Percentiles rank a stretch among this genome's conserved stretches.
These are phyloP conservation scores for Bos taurus DNA, from an alignment of 2,113 vertebrate genomes.

Conservation along the genomic window ARS-UCD2.0 NC_037330.1:33092501-33093000, in stretches of 20 bases:
- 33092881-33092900: slow-evolving; percentile 95
- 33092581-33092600: slow-evolving; percentile 99
- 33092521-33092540: slow-evolving; percentile 88
- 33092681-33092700: slow-evolving; percentile 98
- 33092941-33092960: slow-evolving; percentile 98
- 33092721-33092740: slow-evolving; percentile 98
- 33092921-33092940: slow-evolving; percentile 99
- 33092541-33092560: slow-evolving; percentile 84
- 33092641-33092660: slow-evolving; percentile 99
- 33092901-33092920: slow-evolving; percentile 97
- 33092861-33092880: slow-evolving; percentile 96
- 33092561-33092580: slow-evolving; percentile 90
- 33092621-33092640: slow-evolving; percentile 98
- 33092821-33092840: slow-evolving; percentile 81
- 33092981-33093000: slow-evolving; percentile 91
- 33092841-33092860: slow-evolving; percentile 91
- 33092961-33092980: slow-evolving; percentile 92
- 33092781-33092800: slow-evolving; percentile 96
- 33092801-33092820: slow-evolving; percentile 84
- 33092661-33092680: slow-evolving; percentile 99
- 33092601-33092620: slow-evolving; percentile 99
- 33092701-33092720: slow-evolving; percentile 98
- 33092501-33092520: slow-evolving; percentile 93
- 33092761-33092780: slow-evolving; percentile 99
- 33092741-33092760: slow-evolving; percentile 99